Evolutionary conservation across 2,113 vertebrate genomes (phyloP), one percentile per base, ranked within the genome.

Genomic region (Callipepla squamata): DNA sequence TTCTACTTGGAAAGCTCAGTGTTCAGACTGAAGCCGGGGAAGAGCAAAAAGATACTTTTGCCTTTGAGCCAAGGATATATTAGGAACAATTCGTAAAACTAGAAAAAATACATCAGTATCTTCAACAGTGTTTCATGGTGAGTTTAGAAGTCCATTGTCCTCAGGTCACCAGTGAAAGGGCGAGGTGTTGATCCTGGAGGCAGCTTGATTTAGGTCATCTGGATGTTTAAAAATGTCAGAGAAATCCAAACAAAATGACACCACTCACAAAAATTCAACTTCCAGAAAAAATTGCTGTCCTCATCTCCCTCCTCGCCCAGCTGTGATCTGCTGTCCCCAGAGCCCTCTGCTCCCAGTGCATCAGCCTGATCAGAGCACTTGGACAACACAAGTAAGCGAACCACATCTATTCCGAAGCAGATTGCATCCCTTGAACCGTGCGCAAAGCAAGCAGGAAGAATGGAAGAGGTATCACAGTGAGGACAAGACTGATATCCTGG

Each of bases 141-240:
- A 66, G 91, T 75, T 89, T 84, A 61, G 47, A 95, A 94, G 19
- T 50, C 51, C 3, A 76, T 30, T 38, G 68, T 82, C 68, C 72
- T 53, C 40, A 95, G 65, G 40, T 92, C 92, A 63, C 81, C 94
- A 58, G 78, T 42, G 58, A 92, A 44, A 9, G 67, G 82, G 8
- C 91, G 15, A 13, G 76, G 63, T 61, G 62, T 40, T 2, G 15
- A 84, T 57, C 91, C 85, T 30, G 58, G 57, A 48, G 36, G 65
- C 44, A 95, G 62, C 57, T 22, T 51, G 19, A 51, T 45, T 76
- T 77, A 67, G 36, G 59, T 48, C 77, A 11, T 66, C 40, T 77
- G 47, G 21, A 63, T 48, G 9, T 87, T 92, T 55, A 93, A 42
- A 42, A 50, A 45, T 58, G 66, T 62, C 7, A 19, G 68, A 80